Evolutionary conservation across 2,797 vertebrate genomes (phyloP), one percentile per base, ranked within the genome.

Genomic region (Gorsachius magnificus): DNA sequence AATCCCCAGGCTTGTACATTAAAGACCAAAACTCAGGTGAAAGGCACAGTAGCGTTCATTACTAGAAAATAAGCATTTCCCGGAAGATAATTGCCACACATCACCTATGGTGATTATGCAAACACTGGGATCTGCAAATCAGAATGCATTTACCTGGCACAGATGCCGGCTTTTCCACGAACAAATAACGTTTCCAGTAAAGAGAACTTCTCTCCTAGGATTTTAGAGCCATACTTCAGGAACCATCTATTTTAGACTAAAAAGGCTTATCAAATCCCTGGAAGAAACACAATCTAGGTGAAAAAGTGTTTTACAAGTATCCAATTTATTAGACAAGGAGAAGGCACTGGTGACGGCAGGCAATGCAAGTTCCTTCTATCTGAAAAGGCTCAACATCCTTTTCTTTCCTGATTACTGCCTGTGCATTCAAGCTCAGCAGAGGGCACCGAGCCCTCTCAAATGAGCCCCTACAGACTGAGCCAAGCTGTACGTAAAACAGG

Each of bases 371-470:
- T 53, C 51, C 71, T 94, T 60, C 50, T 89, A 25, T 46, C 64
- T 77, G 70, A 43, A 87, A 87, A 92, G 31, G 26, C 28, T 95
- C 38, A 53, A 60, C 7, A 12, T 60, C 53, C 79, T 71, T 75
- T 87, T 63, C 50, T 84, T 69, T 86, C 25, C 72, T 70, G 54
- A 83, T 71, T 31, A 24, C 72, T 91, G 76, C 26, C 45, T 58
- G 71, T 71, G 53, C 76, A 31, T 77, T 69, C 54, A 61, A 87
- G 92, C 88, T 95, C 87, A 70, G 93, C 85, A 94, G 87, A 86
- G 48, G 0, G 72, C 89, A 93, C 60, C 65, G 57, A 70, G 61
- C 53, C 38, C 50, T 95, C 89, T 89, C 74, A 75, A 77, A 95
- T 36, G 70, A 95, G 65, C 45, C 33, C 33, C 41, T 63, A 18